These are phyloP conservation scores for Gouania willdenowi DNA, from an alignment of 2,797 vertebrate genomes.

Conservation along the genomic window DNA sequence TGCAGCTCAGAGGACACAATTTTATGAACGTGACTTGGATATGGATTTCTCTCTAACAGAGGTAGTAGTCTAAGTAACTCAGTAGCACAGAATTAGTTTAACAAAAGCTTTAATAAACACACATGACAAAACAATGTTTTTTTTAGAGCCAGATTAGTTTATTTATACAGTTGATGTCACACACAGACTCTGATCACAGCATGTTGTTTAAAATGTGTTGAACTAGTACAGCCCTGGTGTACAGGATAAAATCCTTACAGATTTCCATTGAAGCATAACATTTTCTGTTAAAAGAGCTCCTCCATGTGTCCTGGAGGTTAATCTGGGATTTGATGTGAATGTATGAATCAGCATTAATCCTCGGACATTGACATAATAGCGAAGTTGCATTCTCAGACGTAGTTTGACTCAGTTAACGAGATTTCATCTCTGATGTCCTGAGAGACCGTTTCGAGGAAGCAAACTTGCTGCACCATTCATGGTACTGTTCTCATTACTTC, in stretches of 20 bases:
- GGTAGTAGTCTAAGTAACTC: too few species aligned
- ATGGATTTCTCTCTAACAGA: too few species aligned
- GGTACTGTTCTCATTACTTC: constrained; percentile 57
- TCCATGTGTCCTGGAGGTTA: constrained; percentile 60
- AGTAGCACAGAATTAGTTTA: too few species aligned
- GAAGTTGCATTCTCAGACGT: constrained; percentile 64
- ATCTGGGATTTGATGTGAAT: constrained; percentile 68
- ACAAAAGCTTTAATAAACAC: too few species aligned
- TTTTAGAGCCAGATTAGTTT: too few species aligned
- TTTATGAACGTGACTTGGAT: constrained; percentile 44
- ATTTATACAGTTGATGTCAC: too few species aligned
- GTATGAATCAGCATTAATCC: constrained; percentile 74
- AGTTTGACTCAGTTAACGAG: constrained; percentile 75
- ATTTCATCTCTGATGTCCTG: constrained; percentile 70
- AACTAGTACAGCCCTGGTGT: too few species aligned
- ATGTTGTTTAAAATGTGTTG: too few species aligned
- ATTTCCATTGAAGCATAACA: too few species aligned
- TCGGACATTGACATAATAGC: constrained; percentile 73
- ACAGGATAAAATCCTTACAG: too few species aligned
- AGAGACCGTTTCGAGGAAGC: constrained; percentile 47
- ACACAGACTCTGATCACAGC: too few species aligned
- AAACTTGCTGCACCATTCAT: constrained; percentile 40
- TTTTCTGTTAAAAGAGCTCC: constrained; percentile 40
- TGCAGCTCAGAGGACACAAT: constrained; percentile 58
- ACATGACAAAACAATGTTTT: too few species aligned